Evolutionary conservation across 2,113 vertebrate genomes (phyloP).

Genomic region (Tricholaema leucomelas): DNA sequence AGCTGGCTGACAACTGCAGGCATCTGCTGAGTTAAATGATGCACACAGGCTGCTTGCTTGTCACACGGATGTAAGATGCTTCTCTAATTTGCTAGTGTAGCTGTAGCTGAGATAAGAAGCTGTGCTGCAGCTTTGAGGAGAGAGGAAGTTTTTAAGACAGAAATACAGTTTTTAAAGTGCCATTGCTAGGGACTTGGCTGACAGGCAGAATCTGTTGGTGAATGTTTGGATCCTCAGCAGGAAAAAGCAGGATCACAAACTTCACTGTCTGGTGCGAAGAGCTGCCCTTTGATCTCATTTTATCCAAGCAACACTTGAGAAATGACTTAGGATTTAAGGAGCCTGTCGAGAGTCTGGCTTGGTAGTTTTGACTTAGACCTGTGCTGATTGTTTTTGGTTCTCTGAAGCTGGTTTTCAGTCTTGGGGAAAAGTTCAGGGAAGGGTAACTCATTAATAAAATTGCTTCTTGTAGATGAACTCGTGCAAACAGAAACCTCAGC

Average conservation of each 20-base stretch:
- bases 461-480: not conserved
- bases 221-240: not conserved
- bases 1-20: not conserved
- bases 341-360: not conserved
- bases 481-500: constrained; percentile 6
- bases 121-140: not conserved
- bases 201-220: not conserved
- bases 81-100: not conserved
- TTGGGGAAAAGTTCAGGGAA: constrained; percentile 50
- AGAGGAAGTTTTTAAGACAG: not conserved
- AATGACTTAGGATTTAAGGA: not conserved
- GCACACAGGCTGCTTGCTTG: not conserved
- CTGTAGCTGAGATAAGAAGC: not conserved
- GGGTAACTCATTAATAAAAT: constrained; percentile 48
- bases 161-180: not conserved
- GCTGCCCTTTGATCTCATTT: not conserved
- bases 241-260: not conserved
- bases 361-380: not conserved
- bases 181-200: not conserved
- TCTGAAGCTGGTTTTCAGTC: constrained; percentile 8
- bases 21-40: not conserved
- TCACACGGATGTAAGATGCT: not conserved
- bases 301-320: not conserved
- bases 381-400: not conserved
- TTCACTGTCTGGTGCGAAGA: not conserved